Evolutionary conservation across 2,113 vertebrate species (phyloP), one percentile per base, ranked within the genome.

Genomic region (Seriola aureovittata): DNA sequence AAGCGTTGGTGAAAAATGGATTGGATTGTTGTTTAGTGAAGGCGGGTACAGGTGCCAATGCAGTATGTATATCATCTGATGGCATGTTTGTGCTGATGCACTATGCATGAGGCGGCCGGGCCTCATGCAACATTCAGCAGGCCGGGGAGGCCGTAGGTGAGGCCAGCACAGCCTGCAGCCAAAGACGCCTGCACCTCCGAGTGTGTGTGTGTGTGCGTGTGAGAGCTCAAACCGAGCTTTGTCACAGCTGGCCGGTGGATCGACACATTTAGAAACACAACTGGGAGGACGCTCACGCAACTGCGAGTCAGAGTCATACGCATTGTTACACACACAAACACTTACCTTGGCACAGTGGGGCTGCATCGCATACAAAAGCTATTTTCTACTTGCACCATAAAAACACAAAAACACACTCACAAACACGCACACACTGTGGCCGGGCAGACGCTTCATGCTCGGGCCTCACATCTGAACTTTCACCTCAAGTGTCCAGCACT

Each of bases 1-100:
- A 85, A 60, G 78, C 62, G 89, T 91, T 94, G 95, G 97, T 97
- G 94, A 96, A 97, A 97, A 96, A 96, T 95, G 93, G 93, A 96
- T 95, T 86, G 86, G 91, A 85, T 86, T 57, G 59, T 84, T 81
- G 92, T 94, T 29, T 94, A 96, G 96, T 83, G 89, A 91, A 92
- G 94, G 94, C 88, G 86, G 93, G 93, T 88, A 91, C 89, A 92
- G 95, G 94, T 94, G 96, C 91, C 93, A 94, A 87, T 93, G 95
- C 92, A 93, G 80, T 75, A 78, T 89, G 87, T 83, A 77, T 87
- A 88, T 87, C 60, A 86, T 80, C 82, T 46, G 71, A 82, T 91
- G 95, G 91, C 94, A 96, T 93, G 93, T 95, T 96, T 95, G 92
- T 82, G 94, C 91, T 93, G 71, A 92, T 96, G 95, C 95, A 96